Evolutionary conservation across 2,797 vertebrate genomes (phyloP).

Genomic region (Aselliscus stoliczkanus): DNA sequence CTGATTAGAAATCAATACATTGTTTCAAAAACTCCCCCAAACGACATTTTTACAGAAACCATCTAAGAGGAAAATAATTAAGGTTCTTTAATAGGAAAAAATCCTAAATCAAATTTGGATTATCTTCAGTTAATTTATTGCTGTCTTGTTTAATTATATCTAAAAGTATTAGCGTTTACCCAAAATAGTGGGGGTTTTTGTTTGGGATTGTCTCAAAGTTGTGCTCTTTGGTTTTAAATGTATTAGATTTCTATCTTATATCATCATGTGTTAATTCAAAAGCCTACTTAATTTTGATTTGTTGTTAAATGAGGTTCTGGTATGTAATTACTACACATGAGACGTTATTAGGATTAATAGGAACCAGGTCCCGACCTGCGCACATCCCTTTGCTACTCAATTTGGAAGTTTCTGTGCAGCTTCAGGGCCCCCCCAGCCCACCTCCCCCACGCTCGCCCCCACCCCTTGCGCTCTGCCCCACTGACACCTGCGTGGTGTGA

Average conservation of each 20-base stretch:
- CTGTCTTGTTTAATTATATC: background rate
- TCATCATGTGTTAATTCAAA: background rate
- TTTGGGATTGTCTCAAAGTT: background rate
- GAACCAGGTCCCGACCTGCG: too few relatives aligned
- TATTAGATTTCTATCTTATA: background rate
- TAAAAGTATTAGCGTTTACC: background rate
- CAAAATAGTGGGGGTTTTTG: background rate
- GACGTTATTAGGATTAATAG: too few relatives aligned
- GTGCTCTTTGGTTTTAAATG: background rate
- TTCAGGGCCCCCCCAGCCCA: too few relatives aligned
- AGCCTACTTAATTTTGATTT: background rate
- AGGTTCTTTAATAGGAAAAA: background rate
- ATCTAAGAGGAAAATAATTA: background rate
- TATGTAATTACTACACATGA: too few relatives aligned
- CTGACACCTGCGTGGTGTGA: too few relatives aligned
- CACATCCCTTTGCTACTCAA: too few relatives aligned
- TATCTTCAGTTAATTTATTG: background rate
- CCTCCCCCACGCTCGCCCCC: too few relatives aligned
- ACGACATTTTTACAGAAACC: background rate
- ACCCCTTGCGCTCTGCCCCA: too few relatives aligned
- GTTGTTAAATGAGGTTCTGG: too few relatives aligned
- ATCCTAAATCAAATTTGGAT: background rate
- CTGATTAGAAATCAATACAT: too few relatives aligned
- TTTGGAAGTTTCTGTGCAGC: too few relatives aligned
- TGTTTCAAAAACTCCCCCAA: background rate